Conservation (phyloP, 2,113 vertebrate genomes). For the Equus przewalskii region DNA sequence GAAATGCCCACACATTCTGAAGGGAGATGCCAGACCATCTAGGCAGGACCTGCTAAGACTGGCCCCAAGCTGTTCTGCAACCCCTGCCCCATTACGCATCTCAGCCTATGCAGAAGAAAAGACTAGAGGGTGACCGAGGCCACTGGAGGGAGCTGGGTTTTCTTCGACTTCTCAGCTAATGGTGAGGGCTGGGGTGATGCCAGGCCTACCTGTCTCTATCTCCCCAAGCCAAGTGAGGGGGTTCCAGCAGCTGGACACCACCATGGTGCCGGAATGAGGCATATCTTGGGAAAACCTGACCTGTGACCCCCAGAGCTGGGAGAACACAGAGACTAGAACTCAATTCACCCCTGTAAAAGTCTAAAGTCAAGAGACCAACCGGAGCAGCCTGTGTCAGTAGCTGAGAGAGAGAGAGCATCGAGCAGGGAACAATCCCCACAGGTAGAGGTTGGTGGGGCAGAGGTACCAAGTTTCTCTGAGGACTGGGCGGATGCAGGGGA, state of each 20-base stretch:
- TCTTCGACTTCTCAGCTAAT: not conserved
- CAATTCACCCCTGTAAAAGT: not conserved
- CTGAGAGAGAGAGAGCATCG: not conserved
- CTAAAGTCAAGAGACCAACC: not conserved
- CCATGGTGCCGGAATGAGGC: not conserved
- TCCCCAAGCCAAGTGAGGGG: not conserved
- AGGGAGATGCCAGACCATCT: not conserved
- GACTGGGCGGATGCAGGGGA: not conserved
- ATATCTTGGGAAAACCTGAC: not conserved
- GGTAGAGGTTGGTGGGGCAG: too few relatives aligned
- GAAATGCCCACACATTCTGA: not conserved
- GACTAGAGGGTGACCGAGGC: not conserved
- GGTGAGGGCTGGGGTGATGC: not conserved
- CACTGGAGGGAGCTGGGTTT: not conserved
- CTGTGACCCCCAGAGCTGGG: not conserved
- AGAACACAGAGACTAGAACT: not conserved
- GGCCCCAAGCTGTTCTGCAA: not conserved
- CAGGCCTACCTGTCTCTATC: not conserved
- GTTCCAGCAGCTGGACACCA: not conserved
- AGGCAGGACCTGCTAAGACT: not conserved
- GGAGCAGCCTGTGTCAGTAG: not conserved
- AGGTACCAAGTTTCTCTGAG: not conserved
- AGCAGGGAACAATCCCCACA: too few relatives aligned
- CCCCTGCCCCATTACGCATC: not conserved
- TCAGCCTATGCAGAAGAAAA: not conserved